Conservation (phyloP, 2,888 invertebrate genomes). For the Euspilapteryx auroguttella region DNA sequence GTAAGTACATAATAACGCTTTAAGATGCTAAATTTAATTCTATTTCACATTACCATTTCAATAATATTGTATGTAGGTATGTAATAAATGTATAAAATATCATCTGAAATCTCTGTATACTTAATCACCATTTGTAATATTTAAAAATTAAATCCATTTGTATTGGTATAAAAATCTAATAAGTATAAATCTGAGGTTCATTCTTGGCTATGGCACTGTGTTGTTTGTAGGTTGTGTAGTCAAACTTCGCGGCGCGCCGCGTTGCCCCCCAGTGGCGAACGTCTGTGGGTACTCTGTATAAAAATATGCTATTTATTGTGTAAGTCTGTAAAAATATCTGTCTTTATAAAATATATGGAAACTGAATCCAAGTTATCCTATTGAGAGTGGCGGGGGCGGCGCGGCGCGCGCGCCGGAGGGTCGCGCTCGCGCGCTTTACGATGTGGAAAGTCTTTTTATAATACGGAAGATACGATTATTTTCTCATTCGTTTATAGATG, state of each 20-base stretch:
- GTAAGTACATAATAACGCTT: no score
- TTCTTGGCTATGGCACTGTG: slow-evolving; percentile 54
- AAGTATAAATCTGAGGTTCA: slow-evolving; percentile 59
- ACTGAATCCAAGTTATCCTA: slow-evolving; percentile 28
- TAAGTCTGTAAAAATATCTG: slow-evolving; percentile 32
- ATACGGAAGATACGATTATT: slow-evolving; percentile 32
- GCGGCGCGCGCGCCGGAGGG: slow-evolving; percentile 34
- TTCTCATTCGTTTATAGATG: slow-evolving; percentile 35
- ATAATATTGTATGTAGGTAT: slow-evolving; percentile 59
- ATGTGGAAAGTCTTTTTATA: slow-evolving; percentile 27
- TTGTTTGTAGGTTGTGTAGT: slow-evolving; percentile 32
- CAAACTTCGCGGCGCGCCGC: slow-evolving; percentile 42
- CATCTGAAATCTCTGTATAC: slow-evolving; percentile 62
- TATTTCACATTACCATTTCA: slow-evolving; percentile 52
- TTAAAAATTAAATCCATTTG: slow-evolving; percentile 63
- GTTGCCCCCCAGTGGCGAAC: slow-evolving; percentile 21
- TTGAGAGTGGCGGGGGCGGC: slow-evolving; percentile 18
- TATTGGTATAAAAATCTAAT: slow-evolving; percentile 61
- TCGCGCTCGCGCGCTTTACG: slow-evolving; percentile 22
- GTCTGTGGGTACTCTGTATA: slow-evolving; percentile 34
- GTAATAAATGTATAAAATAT: slow-evolving; percentile 63
- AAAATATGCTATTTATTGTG: slow-evolving; percentile 56
- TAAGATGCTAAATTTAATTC: slow-evolving; percentile 29
- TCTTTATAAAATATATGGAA: slow-evolving; percentile 15
- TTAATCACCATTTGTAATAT: slow-evolving; percentile 59